Evolutionary conservation across 2,888 invertebrate genomes (phyloP).

Genomic region (Microplitis deprimator): DNA sequence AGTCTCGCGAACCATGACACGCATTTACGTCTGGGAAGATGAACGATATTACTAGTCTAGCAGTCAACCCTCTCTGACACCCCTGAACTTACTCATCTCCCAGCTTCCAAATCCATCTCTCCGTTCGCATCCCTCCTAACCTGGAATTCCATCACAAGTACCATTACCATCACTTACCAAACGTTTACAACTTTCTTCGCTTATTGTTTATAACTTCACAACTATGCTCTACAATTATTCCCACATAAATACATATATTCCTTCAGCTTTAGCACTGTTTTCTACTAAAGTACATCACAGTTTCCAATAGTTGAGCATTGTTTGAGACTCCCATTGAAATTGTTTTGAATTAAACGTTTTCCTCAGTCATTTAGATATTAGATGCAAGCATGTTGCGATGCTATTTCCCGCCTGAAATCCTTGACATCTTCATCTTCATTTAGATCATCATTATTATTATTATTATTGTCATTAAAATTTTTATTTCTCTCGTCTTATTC

Average conservation of each 20-base stretch:
- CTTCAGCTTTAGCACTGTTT: not conserved
- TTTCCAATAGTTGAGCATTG: slow-evolving; percentile 38
- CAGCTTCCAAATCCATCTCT: too few relatives aligned
- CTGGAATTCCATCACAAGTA: not conserved
- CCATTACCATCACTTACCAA: not conserved
- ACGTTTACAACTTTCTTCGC: not conserved
- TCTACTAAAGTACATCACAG: not conserved
- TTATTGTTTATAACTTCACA: not conserved
- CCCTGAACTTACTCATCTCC: not conserved
- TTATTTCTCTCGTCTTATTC: not conserved
- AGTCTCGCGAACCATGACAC: slow-evolving; percentile 36
- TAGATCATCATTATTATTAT: not conserved
- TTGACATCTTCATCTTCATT: not conserved
- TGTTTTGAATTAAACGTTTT: slow-evolving; percentile 8
- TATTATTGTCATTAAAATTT: not conserved
- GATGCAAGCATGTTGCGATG: not conserved
- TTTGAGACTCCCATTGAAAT: slow-evolving; percentile 33
- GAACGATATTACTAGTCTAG: slow-evolving; percentile 8
- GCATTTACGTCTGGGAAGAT: slow-evolving; percentile 32
- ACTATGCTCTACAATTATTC: not conserved
- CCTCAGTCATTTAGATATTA: not conserved
- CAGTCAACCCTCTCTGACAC: slow-evolving; percentile 2
- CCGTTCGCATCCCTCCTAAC: not conserved
- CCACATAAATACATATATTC: not conserved
- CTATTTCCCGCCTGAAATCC: not conserved